Base-by-base conservation (phyloP, 2,797 vertebrate species). In the Fratercula arctica region DNA sequence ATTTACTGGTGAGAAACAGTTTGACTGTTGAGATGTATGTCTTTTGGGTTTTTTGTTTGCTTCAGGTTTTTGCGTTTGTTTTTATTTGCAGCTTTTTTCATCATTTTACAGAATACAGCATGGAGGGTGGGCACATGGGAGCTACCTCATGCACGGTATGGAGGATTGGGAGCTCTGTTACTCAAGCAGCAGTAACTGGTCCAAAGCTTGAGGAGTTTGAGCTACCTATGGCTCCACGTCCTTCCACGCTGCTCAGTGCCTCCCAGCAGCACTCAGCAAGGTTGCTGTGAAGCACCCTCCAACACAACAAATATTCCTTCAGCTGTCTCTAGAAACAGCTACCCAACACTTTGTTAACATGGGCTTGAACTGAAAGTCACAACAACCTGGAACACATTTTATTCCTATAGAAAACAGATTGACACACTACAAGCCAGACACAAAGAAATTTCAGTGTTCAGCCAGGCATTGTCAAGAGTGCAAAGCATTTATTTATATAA, bases 201-300 rank as follows among this genome's bases (percentile, higher is more conserved):
- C 43, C 77, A 60, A 24, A 73, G 51, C 66, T 41, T 0, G 1
- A 29, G 15, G 5, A 1, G 5, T 16, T 11, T 64, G 46, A 72
- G 63, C 35, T n/a, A 28, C 28, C 41, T 51, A 16, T 8, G 15
- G 48, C n/a, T 86, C 64, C 68, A 15, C 0, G 0, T 33, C 53
- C 50, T 48, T 28, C 76, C 24, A 7, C 2, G 23, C 68, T n/a
- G 56, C 79, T 69, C 68, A 31, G 25, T 21, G 28, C 7, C 51
- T 20, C 21, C 50, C 68, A 66, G 67, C 37, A 84, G 57, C 43
- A 18, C 69, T 23, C 3, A 0, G 25, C 4, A 16, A 76, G 35
- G 33, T 8, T 35, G 63, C 70, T 61, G 41, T 18, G 35, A 85
- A 79, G 37, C 1, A 1, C 20, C 26, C 35, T 46, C n/a, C 53